A percentile compares a stretch with the other conserved stretches of the same genome.
Conservation (phyloP, 2,797 vertebrate genomes). For the Pogonophryne albipinna region DNA sequence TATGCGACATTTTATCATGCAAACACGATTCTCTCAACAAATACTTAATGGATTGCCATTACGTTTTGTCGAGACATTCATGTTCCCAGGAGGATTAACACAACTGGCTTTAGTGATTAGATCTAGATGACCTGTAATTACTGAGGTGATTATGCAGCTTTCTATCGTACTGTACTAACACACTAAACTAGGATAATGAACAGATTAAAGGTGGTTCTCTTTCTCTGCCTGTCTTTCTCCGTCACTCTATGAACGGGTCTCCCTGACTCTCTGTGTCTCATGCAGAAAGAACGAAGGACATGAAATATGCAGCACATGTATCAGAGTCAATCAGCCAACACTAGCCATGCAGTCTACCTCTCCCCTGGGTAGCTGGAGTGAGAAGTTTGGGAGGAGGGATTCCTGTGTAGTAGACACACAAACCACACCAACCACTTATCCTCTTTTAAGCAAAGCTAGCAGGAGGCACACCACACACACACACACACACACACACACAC, state of each 20-base stretch:
- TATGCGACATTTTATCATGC: too few species aligned
- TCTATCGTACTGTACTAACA: too few species aligned
- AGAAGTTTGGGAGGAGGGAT: slow-evolving; percentile 69
- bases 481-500: too few species aligned
- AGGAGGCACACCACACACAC: slow-evolving; percentile 37
- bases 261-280: slow-evolving; percentile 23
- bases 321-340: slow-evolving; percentile 82
- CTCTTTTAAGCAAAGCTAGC: slow-evolving; percentile 77
- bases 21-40: too few species aligned
- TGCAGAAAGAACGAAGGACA: slow-evolving; percentile 66
- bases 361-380: slow-evolving; percentile 70
- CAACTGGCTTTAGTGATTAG: too few species aligned
- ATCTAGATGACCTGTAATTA: too few species aligned
- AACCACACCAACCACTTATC: slow-evolving; percentile 82
- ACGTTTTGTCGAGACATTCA: too few species aligned
- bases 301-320: slow-evolving; percentile 81
- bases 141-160: too few species aligned
- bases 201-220: slow-evolving; percentile 23
- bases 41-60: too few species aligned
- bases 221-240: slow-evolving; percentile 42
- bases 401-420: slow-evolving; percentile 72
- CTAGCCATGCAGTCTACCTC: slow-evolving; percentile 71
- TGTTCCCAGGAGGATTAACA: too few species aligned
- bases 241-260: slow-evolving; percentile 34
- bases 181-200: too few species aligned